Conservation (phyloP, 2,797 vertebrate genomes). For the Myotis findleyi region DNA sequence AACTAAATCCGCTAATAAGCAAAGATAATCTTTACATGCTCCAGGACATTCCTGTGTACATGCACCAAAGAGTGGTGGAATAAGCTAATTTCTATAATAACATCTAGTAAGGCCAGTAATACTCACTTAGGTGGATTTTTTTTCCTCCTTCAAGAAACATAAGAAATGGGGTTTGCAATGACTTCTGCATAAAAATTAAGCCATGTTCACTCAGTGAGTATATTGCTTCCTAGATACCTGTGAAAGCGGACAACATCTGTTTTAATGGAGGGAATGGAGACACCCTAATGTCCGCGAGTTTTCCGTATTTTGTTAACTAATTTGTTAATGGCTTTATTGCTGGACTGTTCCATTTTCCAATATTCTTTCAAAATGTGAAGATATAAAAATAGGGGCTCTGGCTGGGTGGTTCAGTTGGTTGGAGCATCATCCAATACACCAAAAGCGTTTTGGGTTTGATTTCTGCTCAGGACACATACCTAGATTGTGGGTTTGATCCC, state of each 20-base stretch:
- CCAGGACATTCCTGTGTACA: not conserved
- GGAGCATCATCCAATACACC: not conserved
- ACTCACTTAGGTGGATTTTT: not conserved
- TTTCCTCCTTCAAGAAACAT: not conserved
- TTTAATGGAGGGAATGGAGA: not conserved
- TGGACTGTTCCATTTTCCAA: not conserved
- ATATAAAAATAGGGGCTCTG: not conserved
- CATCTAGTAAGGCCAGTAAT: not conserved
- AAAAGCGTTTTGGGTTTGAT: not conserved
- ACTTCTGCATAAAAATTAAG: not conserved
- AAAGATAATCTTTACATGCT: not conserved
- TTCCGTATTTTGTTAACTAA: not conserved
- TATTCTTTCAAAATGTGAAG: not conserved
- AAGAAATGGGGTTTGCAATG: not conserved
- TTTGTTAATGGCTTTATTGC: not conserved
- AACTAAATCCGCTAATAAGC: not conserved
- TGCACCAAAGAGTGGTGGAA: not conserved
- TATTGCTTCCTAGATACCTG: not conserved
- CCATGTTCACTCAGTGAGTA: not conserved
- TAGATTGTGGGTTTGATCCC: too few species aligned
- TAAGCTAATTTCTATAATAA: not conserved
- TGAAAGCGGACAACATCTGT: not conserved
- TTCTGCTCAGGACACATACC: not conserved
- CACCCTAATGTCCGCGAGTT: not conserved
- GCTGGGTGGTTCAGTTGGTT: not conserved